phyloP scores from a whole-genome alignment of 23 tunicate genomes.

The Styela clava region DNA sequence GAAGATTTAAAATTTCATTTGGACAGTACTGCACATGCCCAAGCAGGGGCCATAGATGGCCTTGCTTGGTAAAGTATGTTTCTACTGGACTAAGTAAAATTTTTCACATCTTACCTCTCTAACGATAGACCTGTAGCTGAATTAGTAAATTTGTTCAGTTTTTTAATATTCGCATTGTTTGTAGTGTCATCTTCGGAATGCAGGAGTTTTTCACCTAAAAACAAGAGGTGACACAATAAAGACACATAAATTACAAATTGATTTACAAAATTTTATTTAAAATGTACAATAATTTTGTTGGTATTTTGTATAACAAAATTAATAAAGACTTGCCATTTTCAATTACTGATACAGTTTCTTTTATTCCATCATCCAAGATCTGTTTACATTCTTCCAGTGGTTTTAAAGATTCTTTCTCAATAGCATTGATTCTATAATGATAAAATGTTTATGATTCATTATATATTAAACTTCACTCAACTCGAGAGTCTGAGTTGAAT shows the following conservation, averaged over 20 bases:
- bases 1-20: too few relatives aligned
- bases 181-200: slow-evolving; percentile 41
- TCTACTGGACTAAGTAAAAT: too few relatives aligned
- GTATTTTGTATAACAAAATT: too few relatives aligned
- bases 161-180: slow-evolving; percentile 26
- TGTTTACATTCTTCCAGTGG: slow-evolving; percentile 76
- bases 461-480: too few relatives aligned
- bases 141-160: slow-evolving; percentile 57
- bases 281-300: too few relatives aligned
- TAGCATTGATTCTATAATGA: slow-evolving; percentile 10
- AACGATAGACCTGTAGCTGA: slow-evolving; percentile 50
- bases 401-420: slow-evolving; percentile 53
- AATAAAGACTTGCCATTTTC: slow-evolving; percentile 17
- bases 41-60: too few relatives aligned
- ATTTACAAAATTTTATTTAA: neutral
- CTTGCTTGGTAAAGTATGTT: too few relatives aligned
- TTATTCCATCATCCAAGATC: slow-evolving; percentile 62
- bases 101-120: slow-evolving; percentile 37
- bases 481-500: neutral
- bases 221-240: too few relatives aligned
- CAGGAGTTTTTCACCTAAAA: slow-evolving; percentile 65
- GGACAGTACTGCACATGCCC: too few relatives aligned
- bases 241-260: too few relatives aligned
- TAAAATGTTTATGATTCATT: neutral
- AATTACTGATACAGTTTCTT: slow-evolving; percentile 61